Evolutionary conservation across 2,888 invertebrate genomes (phyloP), one percentile per base, ranked within the genome.

Genomic region (Diarsia mendica): DNA sequence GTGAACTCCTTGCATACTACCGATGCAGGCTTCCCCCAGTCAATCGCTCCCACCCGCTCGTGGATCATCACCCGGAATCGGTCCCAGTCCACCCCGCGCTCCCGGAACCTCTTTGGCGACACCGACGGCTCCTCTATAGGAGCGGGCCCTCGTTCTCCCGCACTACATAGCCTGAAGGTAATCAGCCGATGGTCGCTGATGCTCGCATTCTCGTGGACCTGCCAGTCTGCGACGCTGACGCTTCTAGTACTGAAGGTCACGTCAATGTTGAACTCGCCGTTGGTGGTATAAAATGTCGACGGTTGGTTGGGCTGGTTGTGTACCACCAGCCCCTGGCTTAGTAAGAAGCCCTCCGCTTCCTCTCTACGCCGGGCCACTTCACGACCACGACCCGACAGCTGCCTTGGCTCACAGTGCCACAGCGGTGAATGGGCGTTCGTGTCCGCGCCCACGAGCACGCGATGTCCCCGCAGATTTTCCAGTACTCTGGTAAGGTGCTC

Each of bases 251-350:
- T 18, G 0, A 90, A 10, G 0, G 89, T 90, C 0, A 90, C 11
- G 76, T 90, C 89, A 0, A 90, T 79, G 55, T 89, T 89, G 0
- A 89, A 87, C 44, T 75, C 67, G 0, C 87, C 88, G 28, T 87
- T 86, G 0, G 72, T 11, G 0, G 79, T 72, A 15, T 28, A 0
- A 28, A 88, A 90, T 0, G 88, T 90, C 0, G 69, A 20, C 0
- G 76, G 78, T 1, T 81, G 61, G 0, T n/a, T 63, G 0, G 33
- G 5, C 0, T 0, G 0, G 23, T 83, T 81, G 8, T 65, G 63
- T 0, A 72, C 18, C 0, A 13, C 1, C 11, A 80, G 1, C 0
- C 5, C 33, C 0, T 46, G 58, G 5, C 13, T 46, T 39, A 77
- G 2, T 11, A 79, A 28, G 10, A 77, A 72, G 39, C 39, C 39